Evolutionary conservation across 2,888 invertebrate species (phyloP).

Genomic region (Seira ritae): DNA sequence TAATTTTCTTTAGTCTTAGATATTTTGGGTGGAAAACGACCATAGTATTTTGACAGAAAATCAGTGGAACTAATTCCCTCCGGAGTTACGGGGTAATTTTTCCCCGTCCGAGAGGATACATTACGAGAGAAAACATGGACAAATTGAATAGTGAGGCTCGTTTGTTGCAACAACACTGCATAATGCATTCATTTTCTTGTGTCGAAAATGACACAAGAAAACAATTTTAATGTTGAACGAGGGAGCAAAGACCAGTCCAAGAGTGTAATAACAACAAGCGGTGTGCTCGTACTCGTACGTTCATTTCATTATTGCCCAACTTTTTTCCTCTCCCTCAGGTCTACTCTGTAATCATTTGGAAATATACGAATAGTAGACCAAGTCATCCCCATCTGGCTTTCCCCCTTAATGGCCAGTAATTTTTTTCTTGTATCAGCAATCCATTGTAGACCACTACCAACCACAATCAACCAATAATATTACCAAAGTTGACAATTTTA

Average conservation of each 20-base stretch:
- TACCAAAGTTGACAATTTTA: background rate
- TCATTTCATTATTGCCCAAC: constrained; percentile 2
- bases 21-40: background rate
- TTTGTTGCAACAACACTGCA: background rate
- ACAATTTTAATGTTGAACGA: constrained; percentile 1
- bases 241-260: background rate
- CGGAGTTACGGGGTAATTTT: background rate
- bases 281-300: background rate
- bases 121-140: background rate
- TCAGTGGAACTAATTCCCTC: background rate
- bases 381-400: background rate
- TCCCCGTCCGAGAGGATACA: background rate
- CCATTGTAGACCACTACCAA: background rate
- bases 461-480: too few species aligned
- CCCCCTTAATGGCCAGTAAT: constrained; percentile 9
- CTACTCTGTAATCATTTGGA: constrained; percentile 2
- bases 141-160: background rate
- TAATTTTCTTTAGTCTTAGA: too few species aligned
- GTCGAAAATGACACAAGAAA: constrained; percentile 3
- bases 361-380: background rate
- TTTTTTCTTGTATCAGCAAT: background rate
- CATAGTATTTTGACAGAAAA: constrained; percentile 6
- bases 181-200: background rate
- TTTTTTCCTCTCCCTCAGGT: background rate
- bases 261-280: too few species aligned